A percentile compares a stretch with the other conserved stretches of the same genome.
Evolutionary conservation across 2,888 invertebrate genomes (phyloP).

Genomic region (Drosophila neonasuta): DNA sequence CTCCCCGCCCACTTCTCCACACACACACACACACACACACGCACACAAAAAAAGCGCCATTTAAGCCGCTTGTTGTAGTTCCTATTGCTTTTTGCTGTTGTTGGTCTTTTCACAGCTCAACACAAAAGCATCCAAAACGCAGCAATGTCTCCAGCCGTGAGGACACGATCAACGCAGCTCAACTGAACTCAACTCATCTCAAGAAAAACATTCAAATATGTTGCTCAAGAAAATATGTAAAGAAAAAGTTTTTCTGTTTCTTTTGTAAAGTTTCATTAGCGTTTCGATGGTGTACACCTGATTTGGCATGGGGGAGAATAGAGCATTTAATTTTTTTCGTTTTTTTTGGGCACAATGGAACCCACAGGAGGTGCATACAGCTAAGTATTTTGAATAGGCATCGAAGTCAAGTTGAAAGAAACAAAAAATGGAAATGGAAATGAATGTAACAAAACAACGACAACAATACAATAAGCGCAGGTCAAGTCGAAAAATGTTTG

Average conservation of each 20-base stretch:
- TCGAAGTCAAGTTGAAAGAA: slow-evolving; percentile 23
- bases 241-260: slow-evolving; percentile 43
- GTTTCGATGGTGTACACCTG: slow-evolving; percentile 59
- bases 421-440: neutral
- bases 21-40: neutral
- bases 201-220: slow-evolving; percentile 52
- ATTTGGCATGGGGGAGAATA: slow-evolving; percentile 30
- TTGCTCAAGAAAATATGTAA: slow-evolving; percentile 37
- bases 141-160: slow-evolving; percentile 71
- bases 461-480: slow-evolving; percentile 30
- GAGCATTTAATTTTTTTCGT: slow-evolving; percentile 14
- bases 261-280: slow-evolving; percentile 66
- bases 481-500: slow-evolving; percentile 43
- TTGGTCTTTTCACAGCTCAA: slow-evolving; percentile 70
- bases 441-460: slow-evolving; percentile 4
- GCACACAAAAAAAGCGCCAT: slow-evolving; percentile 63
- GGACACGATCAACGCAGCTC: slow-evolving; percentile 62
- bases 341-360: slow-evolving; percentile 48
- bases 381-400: slow-evolving; percentile 61
- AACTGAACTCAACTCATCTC: slow-evolving; percentile 1
- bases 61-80: slow-evolving; percentile 69
- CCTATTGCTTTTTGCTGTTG: slow-evolving; percentile 41
- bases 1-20: slow-evolving; percentile 14
- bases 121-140: slow-evolving; percentile 61
- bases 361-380: slow-evolving; percentile 65